A percentile compares a stretch with the other conserved stretches of the same genome.
Conservation (phyloP, 2,888 invertebrate genomes). For the Pinctada fucata region DNA sequence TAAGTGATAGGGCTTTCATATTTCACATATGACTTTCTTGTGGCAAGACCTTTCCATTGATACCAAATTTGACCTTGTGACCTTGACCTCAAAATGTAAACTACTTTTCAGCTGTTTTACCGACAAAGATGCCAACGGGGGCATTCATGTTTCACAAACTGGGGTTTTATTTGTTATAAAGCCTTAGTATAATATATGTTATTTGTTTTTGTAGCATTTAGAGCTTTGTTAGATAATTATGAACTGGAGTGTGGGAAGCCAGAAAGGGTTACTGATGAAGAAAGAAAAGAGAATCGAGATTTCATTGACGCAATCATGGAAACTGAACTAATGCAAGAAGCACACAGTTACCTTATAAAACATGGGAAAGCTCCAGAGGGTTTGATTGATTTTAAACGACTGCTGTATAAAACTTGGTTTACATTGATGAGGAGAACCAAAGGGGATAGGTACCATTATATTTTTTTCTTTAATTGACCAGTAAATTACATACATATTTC, state of each 20-base stretch:
- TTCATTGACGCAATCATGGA: constrained; percentile 74
- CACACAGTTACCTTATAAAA: constrained; percentile 70
- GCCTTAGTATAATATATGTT: no score
- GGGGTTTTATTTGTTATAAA: no score
- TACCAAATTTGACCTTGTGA: no score
- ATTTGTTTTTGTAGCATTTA: constrained; percentile 67
- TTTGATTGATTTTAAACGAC: constrained; percentile 67
- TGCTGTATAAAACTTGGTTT: constrained; percentile 75
- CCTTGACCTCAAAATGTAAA: no score
- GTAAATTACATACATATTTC: no score
- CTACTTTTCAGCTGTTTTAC: no score
- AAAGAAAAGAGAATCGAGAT: constrained; percentile 70
- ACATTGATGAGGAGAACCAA: constrained; percentile 68
- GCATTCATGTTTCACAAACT: no score
- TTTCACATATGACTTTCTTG: no score
- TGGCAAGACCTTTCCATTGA: no score
- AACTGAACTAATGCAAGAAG: constrained; percentile 74
- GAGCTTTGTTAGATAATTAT: constrained; percentile 75
- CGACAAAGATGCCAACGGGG: no score
- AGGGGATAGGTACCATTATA: constrained; percentile 62
- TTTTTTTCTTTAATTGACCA: no score
- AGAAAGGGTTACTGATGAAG: constrained; percentile 72
- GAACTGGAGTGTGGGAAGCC: constrained; percentile 67
- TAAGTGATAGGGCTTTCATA: no score
- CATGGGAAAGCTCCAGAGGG: constrained; percentile 64